Percentiles rank a stretch among this genome's conserved stretches.
Conservation (phyloP, 2,888 invertebrate species). For the Pandemis corylana region DNA sequence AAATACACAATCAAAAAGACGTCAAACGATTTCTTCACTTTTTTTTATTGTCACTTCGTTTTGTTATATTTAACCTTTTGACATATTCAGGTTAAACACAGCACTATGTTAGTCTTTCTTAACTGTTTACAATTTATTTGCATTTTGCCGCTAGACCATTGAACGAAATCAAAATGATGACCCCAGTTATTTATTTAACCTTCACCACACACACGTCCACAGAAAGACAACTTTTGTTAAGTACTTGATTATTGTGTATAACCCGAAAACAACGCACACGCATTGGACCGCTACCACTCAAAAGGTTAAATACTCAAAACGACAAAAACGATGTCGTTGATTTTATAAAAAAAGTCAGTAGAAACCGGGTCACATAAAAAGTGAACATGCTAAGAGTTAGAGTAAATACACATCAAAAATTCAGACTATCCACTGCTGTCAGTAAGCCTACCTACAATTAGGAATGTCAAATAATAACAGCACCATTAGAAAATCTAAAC, state of each 20-base stretch:
- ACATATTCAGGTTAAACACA: too few species aligned
- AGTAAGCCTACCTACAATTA: slow-evolving; percentile 43
- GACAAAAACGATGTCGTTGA: background rate
- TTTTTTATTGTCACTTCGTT: background rate
- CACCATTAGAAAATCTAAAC: background rate
- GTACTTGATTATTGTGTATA: too few species aligned
- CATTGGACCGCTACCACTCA: too few species aligned
- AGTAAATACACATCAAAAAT: slow-evolving; percentile 62
- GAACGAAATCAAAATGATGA: too few species aligned
- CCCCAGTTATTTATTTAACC: too few species aligned
- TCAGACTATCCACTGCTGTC: slow-evolving; percentile 55
- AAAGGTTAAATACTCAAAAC: background rate
- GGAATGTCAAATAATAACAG: slow-evolving; percentile 24
- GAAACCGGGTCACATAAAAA: background rate
- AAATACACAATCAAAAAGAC: too few species aligned
- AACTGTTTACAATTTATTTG: too few species aligned
- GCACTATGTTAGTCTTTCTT: too few species aligned
- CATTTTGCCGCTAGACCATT: too few species aligned
- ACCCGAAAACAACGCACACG: too few species aligned
- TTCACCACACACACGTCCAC: too few species aligned
- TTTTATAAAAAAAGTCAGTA: slow-evolving; percentile 4
- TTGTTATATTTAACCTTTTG: background rate
- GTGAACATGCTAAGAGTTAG: slow-evolving; percentile 47
- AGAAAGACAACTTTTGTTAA: too few species aligned
- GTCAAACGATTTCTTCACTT: background rate